Evolutionary conservation across 2,797 vertebrate species (phyloP).

Genomic region (Darevskia nairensis): DNA sequence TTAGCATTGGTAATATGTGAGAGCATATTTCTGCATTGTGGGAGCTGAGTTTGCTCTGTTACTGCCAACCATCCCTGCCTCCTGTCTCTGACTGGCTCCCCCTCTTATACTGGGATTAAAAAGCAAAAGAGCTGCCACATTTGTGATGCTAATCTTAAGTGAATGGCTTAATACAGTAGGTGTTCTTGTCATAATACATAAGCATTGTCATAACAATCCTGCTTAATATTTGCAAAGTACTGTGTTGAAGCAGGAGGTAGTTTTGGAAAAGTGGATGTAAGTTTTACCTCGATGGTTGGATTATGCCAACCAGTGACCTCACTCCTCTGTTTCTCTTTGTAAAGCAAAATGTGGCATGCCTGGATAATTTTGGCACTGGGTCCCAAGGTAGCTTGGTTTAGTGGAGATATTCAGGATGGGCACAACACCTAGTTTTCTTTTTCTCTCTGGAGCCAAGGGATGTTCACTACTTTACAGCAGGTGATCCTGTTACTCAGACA

Average conservation of each 20-base stretch:
- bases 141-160: background rate
- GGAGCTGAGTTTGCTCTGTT: background rate
- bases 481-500: background rate
- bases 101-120: background rate
- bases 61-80: background rate
- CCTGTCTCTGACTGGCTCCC: background rate
- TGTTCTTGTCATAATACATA: constrained; percentile 9
- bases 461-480: background rate
- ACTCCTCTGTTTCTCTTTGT: background rate
- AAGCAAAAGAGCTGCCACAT: background rate
- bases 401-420: background rate
- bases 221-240: background rate
- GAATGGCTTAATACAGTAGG: constrained; percentile 12
- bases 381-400: background rate
- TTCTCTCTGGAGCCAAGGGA: background rate
- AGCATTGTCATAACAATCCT: background rate
- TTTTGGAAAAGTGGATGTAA: background rate
- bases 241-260: background rate
- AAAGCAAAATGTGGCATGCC: background rate
- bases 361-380: background rate
- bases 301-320: background rate
- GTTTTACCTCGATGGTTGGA: background rate
- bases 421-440: background rate
- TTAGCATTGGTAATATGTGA: constrained; percentile 3
- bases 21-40: background rate